Base-by-base conservation (phyloP, 1,140 invertebrate species). In the Aphaenogaster floridana region DNA sequence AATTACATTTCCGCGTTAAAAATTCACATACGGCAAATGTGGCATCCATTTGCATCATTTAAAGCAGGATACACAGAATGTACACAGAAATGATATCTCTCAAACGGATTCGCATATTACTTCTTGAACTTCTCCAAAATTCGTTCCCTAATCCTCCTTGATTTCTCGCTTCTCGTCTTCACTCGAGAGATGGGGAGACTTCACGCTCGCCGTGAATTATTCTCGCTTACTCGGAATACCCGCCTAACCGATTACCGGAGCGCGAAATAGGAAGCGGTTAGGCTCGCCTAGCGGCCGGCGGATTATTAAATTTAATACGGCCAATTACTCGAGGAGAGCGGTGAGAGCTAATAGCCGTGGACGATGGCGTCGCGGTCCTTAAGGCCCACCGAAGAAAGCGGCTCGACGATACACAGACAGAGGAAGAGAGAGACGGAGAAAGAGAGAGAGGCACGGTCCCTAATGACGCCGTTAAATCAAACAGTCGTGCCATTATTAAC, bases 281-380 rank as follows among this genome's bases (percentile, higher is more conserved):
- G 52, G 59, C 50, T 63, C 11, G 63, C 21, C 39, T 54, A 77
- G 52, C 64, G 42, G 57, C 9, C 54, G 59, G 39, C 57, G 74
- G 86, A 92, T 92, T 92, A 92, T 92, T 92, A 92, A 92, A 92
- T 92, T 90, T 92, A 92, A 92, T 91, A 90, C 68, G 81, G 86
- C 74, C 92, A 92, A 92, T 92, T 92, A 92, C 88, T 92, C 87
- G 64, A 80, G 86, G 88, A 85, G 81, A 86, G 45, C 74, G 66
- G 61, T 69, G 64, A 89, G 11, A 77, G 57, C 87, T 90, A 89
- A 91, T 90, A 86, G 77, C 57, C 52, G 48, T 50, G 63, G 64
- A 86, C 64, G 77, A 89, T 72, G 87, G 69, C 88, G 80, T 68
- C 54, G 78, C 78, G 69, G 45, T 81, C 52, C 76, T 86, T 84